Evolutionary conservation across 2,797 vertebrate genomes (phyloP).

Genomic region (Gymnodraco acuticeps): DNA sequence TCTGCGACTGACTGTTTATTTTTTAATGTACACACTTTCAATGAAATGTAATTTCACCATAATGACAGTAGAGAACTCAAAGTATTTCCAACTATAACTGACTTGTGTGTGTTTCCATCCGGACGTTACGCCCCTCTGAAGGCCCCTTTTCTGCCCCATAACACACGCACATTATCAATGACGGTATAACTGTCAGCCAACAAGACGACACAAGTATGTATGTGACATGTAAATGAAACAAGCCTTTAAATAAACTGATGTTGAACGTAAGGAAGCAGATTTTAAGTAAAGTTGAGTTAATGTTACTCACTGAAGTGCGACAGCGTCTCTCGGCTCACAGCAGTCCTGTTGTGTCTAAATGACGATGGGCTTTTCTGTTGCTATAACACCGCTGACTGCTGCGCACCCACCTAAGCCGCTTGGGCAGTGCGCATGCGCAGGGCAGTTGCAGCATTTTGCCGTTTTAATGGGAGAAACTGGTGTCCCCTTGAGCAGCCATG

Average conservation of each 20-base stretch:
- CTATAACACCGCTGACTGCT: slow-evolving; percentile 46
- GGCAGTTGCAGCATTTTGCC: slow-evolving; percentile 2
- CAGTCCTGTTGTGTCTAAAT: slow-evolving; percentile 56
- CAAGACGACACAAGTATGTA: slow-evolving; percentile 26
- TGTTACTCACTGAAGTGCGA: slow-evolving; percentile 64
- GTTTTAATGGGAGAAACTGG: slow-evolving; percentile 32
- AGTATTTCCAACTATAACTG: background rate
- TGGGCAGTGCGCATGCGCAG: slow-evolving; percentile 48
- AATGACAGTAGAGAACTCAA: background rate
- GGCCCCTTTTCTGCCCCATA: slow-evolving; percentile 61
- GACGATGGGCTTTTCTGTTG: slow-evolving; percentile 63
- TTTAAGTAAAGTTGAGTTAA: slow-evolving; percentile 22
- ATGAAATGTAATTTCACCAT: background rate
- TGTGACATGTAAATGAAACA: slow-evolving; percentile 22
- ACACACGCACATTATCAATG: slow-evolving; percentile 53
- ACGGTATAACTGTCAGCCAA: slow-evolving; percentile 40
- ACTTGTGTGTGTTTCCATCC: slow-evolving; percentile 30
- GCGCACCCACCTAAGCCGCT: slow-evolving; percentile 40
- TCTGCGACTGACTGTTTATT: background rate
- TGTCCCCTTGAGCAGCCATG: slow-evolving; percentile 18
- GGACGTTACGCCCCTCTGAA: slow-evolving; percentile 74
- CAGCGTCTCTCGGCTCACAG: slow-evolving; percentile 14
- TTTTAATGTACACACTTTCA: background rate
- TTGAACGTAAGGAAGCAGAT: accelerated
- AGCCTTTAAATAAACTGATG: background rate